Conservation (phyloP, 2,888 invertebrate species). For the Thysanoteuthis rhombus region DNA sequence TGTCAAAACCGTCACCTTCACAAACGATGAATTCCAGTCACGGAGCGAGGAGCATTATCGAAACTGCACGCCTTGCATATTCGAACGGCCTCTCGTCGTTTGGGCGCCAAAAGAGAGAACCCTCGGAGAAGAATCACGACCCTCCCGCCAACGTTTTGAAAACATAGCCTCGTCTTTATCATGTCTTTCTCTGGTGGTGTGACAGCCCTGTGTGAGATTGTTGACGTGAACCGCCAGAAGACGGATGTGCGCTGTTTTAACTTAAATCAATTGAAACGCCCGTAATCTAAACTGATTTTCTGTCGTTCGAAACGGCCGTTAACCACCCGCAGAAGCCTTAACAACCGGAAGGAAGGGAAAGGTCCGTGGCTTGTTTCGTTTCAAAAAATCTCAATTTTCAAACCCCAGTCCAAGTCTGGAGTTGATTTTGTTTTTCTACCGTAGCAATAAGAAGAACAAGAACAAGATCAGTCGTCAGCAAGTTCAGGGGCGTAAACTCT, state of each 20-base stretch:
- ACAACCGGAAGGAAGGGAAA: too few species aligned
- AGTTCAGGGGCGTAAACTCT: too few species aligned
- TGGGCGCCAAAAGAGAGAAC: background rate
- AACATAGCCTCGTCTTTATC: background rate
- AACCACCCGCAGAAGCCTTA: background rate
- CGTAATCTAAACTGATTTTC: background rate
- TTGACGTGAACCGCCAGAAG: background rate
- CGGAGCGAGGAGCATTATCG: background rate
- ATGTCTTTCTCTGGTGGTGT: background rate
- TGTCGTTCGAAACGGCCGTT: background rate
- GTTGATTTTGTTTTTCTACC: too few species aligned
- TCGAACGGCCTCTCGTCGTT: background rate
- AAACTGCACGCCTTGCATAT: background rate
- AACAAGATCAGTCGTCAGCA: too few species aligned
- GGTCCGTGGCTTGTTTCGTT: too few species aligned
- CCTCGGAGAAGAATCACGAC: background rate
- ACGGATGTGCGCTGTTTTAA: background rate
- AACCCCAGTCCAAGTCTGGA: too few species aligned
- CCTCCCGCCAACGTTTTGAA: background rate
- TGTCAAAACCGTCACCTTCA: background rate
- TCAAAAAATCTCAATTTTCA: too few species aligned
- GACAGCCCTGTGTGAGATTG: conserved; percentile 12
- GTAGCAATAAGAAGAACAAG: too few species aligned
- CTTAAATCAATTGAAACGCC: background rate
- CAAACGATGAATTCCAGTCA: background rate